These are phyloP conservation scores for Herpetotheres cachinnans DNA, from an alignment of 2,113 vertebrate species.

Conservation along the genomic window DNA sequence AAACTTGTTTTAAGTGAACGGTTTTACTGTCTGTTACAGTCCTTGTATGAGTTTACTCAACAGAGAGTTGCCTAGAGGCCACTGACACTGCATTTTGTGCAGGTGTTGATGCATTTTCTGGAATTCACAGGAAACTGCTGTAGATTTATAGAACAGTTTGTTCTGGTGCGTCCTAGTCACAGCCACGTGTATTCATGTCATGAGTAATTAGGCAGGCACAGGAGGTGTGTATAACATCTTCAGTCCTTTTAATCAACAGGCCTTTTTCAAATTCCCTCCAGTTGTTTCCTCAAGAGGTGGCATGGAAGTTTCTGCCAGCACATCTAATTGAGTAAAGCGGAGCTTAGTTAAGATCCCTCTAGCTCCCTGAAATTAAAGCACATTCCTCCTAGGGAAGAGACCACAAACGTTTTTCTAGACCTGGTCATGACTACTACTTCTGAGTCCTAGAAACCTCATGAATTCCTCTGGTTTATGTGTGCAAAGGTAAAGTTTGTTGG, in stretches of 20 bases:
- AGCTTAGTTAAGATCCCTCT: not conserved
- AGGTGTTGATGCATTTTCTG: not conserved
- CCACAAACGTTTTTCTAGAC: not conserved
- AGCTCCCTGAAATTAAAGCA: not conserved
- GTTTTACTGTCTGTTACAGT: not conserved
- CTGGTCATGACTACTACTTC: not conserved
- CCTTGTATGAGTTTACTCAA: not conserved
- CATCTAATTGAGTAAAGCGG: not conserved
- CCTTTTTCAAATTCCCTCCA: not conserved
- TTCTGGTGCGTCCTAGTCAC: not conserved
- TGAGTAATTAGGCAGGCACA: slow-evolving; percentile 6
- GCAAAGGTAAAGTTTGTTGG: not conserved
- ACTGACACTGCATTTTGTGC: not conserved
- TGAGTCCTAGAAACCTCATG: not conserved
- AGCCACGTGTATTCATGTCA: not conserved
- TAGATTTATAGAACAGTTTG: not conserved
- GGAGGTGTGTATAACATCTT: not conserved
- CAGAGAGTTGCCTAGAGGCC: not conserved
- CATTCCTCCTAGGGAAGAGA: not conserved
- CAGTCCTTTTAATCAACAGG: not conserved
- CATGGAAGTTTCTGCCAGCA: not conserved
- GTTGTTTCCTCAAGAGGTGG: not conserved
- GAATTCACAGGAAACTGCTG: not conserved
- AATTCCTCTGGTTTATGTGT: not conserved
- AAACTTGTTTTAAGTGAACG: not conserved